Base-by-base conservation (phyloP, 2,113 vertebrate species). In the Paedocypris sp. region DNA sequence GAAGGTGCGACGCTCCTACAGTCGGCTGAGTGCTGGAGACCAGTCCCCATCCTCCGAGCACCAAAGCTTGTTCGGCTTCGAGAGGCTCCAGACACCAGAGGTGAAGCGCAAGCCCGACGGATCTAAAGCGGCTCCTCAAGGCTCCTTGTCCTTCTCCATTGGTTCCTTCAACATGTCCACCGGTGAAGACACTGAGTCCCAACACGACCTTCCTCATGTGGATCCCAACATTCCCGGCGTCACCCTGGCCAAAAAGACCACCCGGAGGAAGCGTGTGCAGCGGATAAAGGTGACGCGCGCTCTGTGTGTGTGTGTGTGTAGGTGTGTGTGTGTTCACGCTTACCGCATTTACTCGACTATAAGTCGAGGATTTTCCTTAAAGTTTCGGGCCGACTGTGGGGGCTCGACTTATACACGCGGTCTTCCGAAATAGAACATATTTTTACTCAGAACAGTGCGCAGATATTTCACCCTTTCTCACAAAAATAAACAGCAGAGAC, bases 1-100 rank as follows among this genome's bases (percentile, higher is more conserved):
- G 59, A 91, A 89, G 13, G 90, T 90, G 6, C 85, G 91, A 0
- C 86, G 90, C 1, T 94, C 91, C 12, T 92, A 92, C 68, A 91
- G 88, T 77, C 80, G 87, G 0, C 77, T 87, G 7, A 80, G 83
- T 57, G 16, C 18, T 3, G 63, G 63, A 3, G 84, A 85, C 19
- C 46, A 38, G 31, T 82, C 86, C 1, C 0, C 73, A 68, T 32
- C 76, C 71, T 41, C 69, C 54, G 0, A 3, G 6, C 2, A 52
- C 35, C 2, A 62, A 80, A 2, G 73, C 10, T 57, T 86, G 16
- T 92, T 90, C 66, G 91, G 91, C 28, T 93, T 92, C 7, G 82
- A 86, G n/a, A 73, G 71, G 52, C 73, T 91, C 4, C 58, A 79
- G 28, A 82, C 74, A 0, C 78, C 80, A 0, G 80, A 85, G 31